These are phyloP conservation scores for Tyto alba DNA, from an alignment of 2,113 vertebrate species.

Conservation along the genomic window DNA sequence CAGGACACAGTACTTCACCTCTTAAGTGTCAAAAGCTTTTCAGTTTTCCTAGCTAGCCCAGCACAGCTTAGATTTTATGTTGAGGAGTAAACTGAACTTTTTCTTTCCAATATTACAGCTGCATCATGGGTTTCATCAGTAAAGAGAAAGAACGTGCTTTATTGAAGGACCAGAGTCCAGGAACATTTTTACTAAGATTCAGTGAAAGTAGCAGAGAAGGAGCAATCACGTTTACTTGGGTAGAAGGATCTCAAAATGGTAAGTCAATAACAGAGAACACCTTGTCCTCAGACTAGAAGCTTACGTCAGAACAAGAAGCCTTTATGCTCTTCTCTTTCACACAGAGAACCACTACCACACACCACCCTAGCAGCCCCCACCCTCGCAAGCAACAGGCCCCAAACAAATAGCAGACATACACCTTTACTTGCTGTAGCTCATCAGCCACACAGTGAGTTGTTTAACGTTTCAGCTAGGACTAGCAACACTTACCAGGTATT, in stretches of 20 bases:
- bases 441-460: not conserved
- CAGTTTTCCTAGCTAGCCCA: not conserved
- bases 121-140: slow-evolving; percentile 94
- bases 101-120: slow-evolving; percentile 66
- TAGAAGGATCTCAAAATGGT: slow-evolving; percentile 84
- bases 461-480: not conserved
- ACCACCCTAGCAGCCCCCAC: no score
- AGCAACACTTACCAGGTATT: not conserved
- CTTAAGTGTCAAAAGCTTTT: not conserved
- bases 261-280: not conserved
- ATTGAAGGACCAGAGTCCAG: slow-evolving; percentile 81
- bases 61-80: not conserved
- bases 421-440: not conserved
- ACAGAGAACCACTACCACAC: not conserved
- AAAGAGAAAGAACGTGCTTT: slow-evolving; percentile 87
- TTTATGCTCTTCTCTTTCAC: not conserved
- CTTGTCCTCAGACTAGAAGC: not conserved
- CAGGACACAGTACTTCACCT: not conserved
- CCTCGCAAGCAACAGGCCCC: not conserved
- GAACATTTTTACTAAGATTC: slow-evolving; percentile 92
- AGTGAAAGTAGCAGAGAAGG: slow-evolving; percentile 95
- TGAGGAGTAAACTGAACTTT: not conserved
- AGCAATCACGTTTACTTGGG: slow-evolving; percentile 97
- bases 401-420: fast-evolving
- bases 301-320: not conserved